A percentile compares a stretch with the other conserved stretches of the same genome.
Conservation (phyloP, 2,113 vertebrate species). For the Ptyas mucosa region DNA sequence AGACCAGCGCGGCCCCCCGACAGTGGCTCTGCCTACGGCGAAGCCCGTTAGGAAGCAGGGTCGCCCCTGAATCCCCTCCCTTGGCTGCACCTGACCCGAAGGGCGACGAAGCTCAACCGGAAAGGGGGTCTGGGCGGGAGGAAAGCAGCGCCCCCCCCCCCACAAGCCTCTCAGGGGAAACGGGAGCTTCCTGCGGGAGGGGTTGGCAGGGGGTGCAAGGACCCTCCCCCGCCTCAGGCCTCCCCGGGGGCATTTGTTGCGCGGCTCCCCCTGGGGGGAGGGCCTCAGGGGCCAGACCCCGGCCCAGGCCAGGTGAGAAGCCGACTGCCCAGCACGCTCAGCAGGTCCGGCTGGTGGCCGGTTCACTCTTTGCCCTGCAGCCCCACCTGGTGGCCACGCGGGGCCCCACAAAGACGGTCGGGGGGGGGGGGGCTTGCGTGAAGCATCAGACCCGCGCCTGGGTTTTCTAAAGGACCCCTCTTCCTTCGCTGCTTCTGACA, state of each 20-base stretch:
- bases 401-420: not conserved
- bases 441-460: not conserved
- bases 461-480: not conserved
- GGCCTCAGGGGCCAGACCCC: not conserved
- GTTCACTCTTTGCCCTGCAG: not conserved
- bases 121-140: not conserved
- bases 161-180: not conserved
- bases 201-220: not conserved
- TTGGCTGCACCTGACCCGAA: not conserved
- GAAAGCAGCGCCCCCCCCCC: not conserved
- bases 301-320: not conserved
- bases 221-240: too few relatives aligned
- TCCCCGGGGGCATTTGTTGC: not conserved
- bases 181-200: not conserved
- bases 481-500: not conserved
- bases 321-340: not conserved
- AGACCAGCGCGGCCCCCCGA: not conserved
- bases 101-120: not conserved
- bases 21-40: too few relatives aligned
- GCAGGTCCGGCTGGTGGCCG: not conserved
- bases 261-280: not conserved
- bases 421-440: not conserved
- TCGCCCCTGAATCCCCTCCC: too few relatives aligned
- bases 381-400: constrained; percentile 1
- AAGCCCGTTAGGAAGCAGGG: too few relatives aligned